phyloP scores from a whole-genome alignment of 2,888 invertebrate species.

The Hydriomena furcata region DNA sequence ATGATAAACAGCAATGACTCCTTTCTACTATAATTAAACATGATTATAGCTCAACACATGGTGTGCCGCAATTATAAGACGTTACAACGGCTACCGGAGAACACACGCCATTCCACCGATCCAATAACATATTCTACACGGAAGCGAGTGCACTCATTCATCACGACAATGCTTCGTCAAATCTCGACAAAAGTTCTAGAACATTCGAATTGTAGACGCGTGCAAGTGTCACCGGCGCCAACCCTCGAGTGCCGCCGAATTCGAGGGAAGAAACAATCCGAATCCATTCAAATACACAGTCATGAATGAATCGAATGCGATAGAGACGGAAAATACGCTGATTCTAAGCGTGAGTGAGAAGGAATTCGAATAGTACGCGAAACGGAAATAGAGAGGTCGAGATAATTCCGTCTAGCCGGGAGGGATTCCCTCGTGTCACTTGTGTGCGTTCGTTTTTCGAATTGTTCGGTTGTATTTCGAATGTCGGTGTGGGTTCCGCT shows the following conservation, averaged over 20 bases:
- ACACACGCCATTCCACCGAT: constrained; percentile 65
- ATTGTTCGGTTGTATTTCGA: constrained; percentile 71
- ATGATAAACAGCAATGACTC: constrained; percentile 81
- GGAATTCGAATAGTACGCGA: constrained; percentile 80
- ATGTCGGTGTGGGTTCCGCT: constrained; percentile 69
- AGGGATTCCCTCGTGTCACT: constrained; percentile 83
- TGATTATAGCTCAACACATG: constrained; percentile 81
- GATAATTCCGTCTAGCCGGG: constrained; percentile 82
- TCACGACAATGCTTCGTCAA: constrained; percentile 31
- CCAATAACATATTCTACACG: constrained; percentile 66
- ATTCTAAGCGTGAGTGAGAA: constrained; percentile 59
- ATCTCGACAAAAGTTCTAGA: constrained; percentile 7
- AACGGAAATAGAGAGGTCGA: constrained; percentile 81
- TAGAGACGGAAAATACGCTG: constrained; percentile 57
- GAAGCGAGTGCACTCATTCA: constrained; percentile 62
- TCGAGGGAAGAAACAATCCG: constrained; percentile 63
- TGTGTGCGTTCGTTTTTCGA: constrained; percentile 79
- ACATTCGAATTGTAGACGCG: constrained; percentile 41
- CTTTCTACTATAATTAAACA: constrained; percentile 77
- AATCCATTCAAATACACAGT: constrained; percentile 77
- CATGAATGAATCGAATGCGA: constrained; percentile 81
- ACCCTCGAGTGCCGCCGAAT: constrained; percentile 58
- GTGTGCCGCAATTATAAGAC: constrained; percentile 76
- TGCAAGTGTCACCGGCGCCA: constrained; percentile 50
- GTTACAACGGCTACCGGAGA: constrained; percentile 73